Conservation (phyloP, 2,797 vertebrate genomes). For the Sciaenops ocellatus region DNA sequence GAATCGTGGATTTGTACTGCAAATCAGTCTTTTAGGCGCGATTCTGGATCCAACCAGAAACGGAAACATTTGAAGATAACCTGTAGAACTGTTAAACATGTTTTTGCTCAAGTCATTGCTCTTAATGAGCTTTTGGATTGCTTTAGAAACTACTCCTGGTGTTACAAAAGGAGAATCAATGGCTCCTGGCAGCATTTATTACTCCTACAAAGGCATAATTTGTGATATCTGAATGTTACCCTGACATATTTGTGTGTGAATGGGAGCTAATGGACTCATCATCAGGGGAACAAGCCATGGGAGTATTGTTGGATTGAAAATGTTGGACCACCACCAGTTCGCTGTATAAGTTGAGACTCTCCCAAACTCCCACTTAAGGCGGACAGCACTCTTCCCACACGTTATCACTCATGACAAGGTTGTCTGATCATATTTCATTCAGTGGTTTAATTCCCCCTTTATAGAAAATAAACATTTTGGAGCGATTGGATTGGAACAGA, state of each 20-base stretch:
- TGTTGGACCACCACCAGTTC: neutral
- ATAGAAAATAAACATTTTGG: constrained; percentile 52
- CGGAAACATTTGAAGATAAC: neutral
- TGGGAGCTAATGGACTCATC: neutral
- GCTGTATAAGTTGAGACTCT: constrained; percentile 10
- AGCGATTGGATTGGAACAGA: constrained; percentile 1
- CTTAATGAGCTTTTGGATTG: too few species aligned
- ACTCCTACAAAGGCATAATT: neutral
- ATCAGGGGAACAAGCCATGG: neutral
- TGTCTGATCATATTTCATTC: constrained; percentile 50
- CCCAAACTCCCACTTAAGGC: constrained; percentile 4
- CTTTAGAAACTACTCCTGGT: too few species aligned
- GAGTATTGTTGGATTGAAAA: neutral
- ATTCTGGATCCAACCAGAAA: neutral
- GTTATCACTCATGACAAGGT: constrained; percentile 29
- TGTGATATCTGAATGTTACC: neutral
- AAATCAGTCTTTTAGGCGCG: neutral
- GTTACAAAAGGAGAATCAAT: neutral
- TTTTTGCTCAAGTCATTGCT: too few species aligned
- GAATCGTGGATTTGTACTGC: neutral
- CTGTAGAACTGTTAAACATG: neutral
- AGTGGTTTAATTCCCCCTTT: constrained; percentile 42
- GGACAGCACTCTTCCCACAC: constrained; percentile 44
- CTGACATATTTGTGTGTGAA: neutral
- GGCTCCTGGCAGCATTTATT: neutral